phyloP scores from a whole-genome alignment of 2,113 vertebrate species.

The Peromyscus polionotus region DNA sequence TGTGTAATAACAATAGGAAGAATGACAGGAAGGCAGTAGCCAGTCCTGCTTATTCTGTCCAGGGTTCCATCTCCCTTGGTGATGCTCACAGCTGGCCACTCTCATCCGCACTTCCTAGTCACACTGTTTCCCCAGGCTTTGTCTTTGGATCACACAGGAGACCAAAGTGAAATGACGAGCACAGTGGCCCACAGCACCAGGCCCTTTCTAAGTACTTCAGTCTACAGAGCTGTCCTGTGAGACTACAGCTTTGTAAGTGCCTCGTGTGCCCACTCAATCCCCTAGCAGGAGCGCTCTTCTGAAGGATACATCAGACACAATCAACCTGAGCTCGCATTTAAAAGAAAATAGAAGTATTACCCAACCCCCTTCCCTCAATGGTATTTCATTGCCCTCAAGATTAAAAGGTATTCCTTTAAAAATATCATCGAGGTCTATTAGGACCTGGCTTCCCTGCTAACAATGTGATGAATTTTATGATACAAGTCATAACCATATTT shows the following conservation, averaged over 20 bases:
- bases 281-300: background rate
- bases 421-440: background rate
- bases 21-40: background rate
- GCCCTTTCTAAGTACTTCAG: background rate
- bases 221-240: background rate
- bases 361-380: background rate
- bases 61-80: background rate
- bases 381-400: background rate
- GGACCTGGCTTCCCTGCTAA: background rate
- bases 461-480: background rate
- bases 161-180: background rate
- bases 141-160: background rate
- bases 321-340: background rate
- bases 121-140: background rate
- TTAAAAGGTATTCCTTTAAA: conserved; percentile 31
- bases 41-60: background rate
- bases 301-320: background rate
- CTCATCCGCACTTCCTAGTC: background rate
- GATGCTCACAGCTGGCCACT: background rate
- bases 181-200: background rate
- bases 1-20: background rate
- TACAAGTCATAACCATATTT: background rate
- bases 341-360: conserved; percentile 20
- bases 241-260: background rate
- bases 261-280: background rate